phyloP scores from a whole-genome alignment of 2,113 vertebrate species.

The Nycticryphes semicollaris region DNA sequence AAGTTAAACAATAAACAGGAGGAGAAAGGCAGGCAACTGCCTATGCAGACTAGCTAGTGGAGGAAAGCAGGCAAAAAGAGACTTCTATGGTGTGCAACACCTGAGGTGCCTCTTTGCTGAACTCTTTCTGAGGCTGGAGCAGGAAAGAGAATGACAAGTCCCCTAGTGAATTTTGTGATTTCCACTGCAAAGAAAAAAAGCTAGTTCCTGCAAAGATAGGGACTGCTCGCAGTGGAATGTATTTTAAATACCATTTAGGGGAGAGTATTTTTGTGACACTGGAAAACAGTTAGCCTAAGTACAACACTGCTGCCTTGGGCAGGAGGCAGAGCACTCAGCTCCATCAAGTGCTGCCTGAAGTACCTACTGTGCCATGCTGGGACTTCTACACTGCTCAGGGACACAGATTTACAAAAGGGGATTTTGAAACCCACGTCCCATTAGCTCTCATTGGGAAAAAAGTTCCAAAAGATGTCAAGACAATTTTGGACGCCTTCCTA shows the following conservation, averaged over 20 bases:
- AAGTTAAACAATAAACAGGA: conserved; percentile 52
- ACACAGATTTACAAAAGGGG: neutral
- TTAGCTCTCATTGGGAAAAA: neutral
- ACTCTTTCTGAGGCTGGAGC: neutral
- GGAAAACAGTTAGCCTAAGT: neutral
- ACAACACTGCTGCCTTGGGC: neutral
- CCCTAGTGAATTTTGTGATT: neutral
- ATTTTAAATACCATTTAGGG: neutral
- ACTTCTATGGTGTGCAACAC: neutral
- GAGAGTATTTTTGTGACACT: neutral
- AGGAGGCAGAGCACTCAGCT: neutral
- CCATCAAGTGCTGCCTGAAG: neutral
- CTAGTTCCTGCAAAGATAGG: neutral
- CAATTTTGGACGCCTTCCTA: neutral
- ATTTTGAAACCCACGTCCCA: neutral
- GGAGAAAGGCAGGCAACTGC: neutral
- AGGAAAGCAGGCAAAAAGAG: neutral
- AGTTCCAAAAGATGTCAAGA: neutral
- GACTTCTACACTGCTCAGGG: neutral
- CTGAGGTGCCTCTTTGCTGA: neutral
- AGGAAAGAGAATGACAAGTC: neutral
- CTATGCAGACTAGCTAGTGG: neutral
- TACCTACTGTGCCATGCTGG: rapidly evolving
- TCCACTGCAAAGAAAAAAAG: neutral
- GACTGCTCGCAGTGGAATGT: neutral